Evolutionary conservation across 2,797 vertebrate genomes (phyloP).

Genomic region (Ibycter americanus): DNA sequence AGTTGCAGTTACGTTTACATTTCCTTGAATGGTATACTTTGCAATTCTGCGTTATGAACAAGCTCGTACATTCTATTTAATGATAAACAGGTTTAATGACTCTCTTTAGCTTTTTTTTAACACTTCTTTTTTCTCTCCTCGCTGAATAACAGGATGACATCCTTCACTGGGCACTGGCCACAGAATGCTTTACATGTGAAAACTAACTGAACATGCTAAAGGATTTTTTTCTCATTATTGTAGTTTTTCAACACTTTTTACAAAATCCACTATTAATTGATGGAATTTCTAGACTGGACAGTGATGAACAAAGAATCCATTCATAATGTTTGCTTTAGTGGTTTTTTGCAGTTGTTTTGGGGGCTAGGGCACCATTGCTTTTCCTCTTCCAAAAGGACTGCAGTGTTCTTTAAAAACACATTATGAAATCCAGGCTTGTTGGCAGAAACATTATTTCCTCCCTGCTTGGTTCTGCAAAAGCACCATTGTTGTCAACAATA

Average conservation of each 20-base stretch:
- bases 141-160: neutral
- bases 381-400: neutral
- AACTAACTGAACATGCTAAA: neutral
- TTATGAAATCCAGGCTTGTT: neutral
- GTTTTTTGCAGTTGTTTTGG: neutral
- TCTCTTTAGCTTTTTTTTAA: neutral
- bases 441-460: neutral
- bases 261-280: neutral
- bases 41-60: neutral
- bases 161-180: neutral
- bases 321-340: neutral
- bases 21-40: neutral
- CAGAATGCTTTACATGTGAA: neutral
- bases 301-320: neutral
- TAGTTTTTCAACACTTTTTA: neutral
- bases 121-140: neutral
- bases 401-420: neutral
- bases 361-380: neutral
- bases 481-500: neutral
- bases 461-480: neutral
- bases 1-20: conserved; percentile 37
- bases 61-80: neutral
- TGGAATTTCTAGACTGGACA: neutral
- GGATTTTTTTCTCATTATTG: neutral
- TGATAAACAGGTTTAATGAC: neutral